Base-by-base conservation (phyloP, 2,113 vertebrate species). In the Pica pica region DNA sequence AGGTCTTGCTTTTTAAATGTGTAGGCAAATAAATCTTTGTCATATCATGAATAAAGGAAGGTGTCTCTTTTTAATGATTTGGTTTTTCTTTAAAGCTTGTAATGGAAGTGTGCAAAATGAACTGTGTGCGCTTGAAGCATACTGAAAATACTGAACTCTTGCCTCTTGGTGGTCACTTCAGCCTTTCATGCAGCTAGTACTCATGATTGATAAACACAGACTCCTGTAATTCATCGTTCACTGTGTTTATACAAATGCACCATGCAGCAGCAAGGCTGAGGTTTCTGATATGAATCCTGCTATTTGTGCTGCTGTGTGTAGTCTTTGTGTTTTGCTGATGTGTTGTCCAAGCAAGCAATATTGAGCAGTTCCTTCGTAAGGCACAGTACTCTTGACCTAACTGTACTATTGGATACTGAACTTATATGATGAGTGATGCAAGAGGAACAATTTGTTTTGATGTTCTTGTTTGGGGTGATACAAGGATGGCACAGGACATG, bases 1-100 rank as follows among this genome's bases (percentile, higher is more conserved):
- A 75, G 44, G 26, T 82, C 61, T 89, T 75, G 41, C 64, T 87
- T 81, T 52, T 89, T 81, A 63, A 87, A 60, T 41, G 19, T 52
- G 27, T 19, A 50, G 47, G 30, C 27, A 67, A 41, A 74, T 70
- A 81, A 89, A 42, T 81, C 42, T 61, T 77, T 70, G 19, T 69
- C 27, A 39, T 47, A 28, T 4, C 68, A 28, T 52, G 39, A 94
- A 65, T 42, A 74, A 59, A 78, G 23, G 42, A 83, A 80, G 31
- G 5, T 69, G 24, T 53, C 9, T 87, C 9, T 68, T 13, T 71
- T 39, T 53, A 83, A 65, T 61, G 22, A 53, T 61, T n/a, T 77
- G 31, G 1, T 69, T 46, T 92, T 81, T 57, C 55, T 4, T 4
- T 46, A 18, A 52, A 57, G 11, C 42, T 8, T 0, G 7, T 80